Evolutionary conservation across 2,888 invertebrate species (phyloP).

Genomic region (Tenthredo amoena): DNA sequence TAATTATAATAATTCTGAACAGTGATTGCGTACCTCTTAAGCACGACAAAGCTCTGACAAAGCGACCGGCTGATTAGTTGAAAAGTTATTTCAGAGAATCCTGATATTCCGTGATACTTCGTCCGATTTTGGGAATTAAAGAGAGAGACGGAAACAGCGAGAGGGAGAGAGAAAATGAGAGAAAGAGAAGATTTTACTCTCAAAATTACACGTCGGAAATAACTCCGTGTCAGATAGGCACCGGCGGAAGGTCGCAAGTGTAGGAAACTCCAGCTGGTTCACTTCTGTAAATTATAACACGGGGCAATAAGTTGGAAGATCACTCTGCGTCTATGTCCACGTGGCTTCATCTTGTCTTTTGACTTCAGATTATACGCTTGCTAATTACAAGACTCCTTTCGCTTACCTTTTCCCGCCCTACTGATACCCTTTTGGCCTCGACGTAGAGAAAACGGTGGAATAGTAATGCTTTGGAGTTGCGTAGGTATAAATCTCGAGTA

Average conservation of each 20-base stretch:
- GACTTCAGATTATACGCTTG: conserved; percentile 15
- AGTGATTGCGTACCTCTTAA: conserved; percentile 43
- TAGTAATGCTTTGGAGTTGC: conserved; percentile 2
- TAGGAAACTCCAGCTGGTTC: conserved; percentile 42
- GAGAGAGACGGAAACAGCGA: conserved; percentile 54
- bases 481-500: not conserved
- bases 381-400: conserved; percentile 25
- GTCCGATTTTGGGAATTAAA: conserved; percentile 25
- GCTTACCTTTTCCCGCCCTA: conserved; percentile 9
- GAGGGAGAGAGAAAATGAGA: conserved; percentile 54
- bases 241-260: conserved; percentile 5
- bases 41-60: not conserved
- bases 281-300: conserved; percentile 54
- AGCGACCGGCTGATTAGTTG: conserved; percentile 41
- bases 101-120: conserved; percentile 6
- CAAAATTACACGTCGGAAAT: conserved; percentile 36
- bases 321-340: conserved; percentile 20
- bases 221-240: conserved; percentile 21
- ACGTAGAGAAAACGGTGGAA: not conserved
- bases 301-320: conserved; percentile 54
- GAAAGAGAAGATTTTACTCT: conserved; percentile 51
- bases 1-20: conserved; percentile 35
- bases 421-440: not conserved
- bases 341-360: conserved; percentile 14
- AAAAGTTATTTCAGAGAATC: conserved; percentile 34